Conservation (phyloP, 2,797 vertebrate genomes). For the Prionace glauca region DNA sequence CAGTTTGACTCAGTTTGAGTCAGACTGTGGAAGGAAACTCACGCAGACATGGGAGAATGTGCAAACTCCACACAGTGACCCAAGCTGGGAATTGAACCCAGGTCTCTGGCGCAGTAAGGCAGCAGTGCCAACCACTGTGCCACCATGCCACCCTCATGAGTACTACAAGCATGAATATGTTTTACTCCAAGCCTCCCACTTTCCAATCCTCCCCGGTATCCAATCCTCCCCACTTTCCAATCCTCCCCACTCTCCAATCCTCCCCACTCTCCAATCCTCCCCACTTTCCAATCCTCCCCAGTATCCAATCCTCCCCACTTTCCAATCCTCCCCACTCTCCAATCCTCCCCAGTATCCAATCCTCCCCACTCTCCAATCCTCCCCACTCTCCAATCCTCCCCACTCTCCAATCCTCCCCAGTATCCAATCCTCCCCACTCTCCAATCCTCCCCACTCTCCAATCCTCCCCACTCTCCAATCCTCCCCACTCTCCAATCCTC, state of each 20-base stretch:
- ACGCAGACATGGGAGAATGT: no score
- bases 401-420: not conserved
- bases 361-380: no score
- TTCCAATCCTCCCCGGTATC: not conserved
- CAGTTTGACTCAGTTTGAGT: no score
- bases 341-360: not conserved
- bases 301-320: not conserved
- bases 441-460: not conserved
- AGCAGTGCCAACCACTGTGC: no score
- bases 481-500: not conserved
- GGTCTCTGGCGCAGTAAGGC: no score
- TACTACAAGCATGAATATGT: not conserved
- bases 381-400: no score
- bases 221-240: not conserved
- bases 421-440: no score
- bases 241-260: not conserved
- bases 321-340: not conserved
- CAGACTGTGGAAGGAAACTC: no score
- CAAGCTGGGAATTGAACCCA: no score
- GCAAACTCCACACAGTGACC: no score
- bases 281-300: not conserved
- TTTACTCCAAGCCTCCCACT: not conserved
- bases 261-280: not conserved
- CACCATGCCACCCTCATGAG: no score
- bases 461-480: not conserved